Conservation (phyloP, 2,888 invertebrate species). For the Drosophila phalerata region DNA sequence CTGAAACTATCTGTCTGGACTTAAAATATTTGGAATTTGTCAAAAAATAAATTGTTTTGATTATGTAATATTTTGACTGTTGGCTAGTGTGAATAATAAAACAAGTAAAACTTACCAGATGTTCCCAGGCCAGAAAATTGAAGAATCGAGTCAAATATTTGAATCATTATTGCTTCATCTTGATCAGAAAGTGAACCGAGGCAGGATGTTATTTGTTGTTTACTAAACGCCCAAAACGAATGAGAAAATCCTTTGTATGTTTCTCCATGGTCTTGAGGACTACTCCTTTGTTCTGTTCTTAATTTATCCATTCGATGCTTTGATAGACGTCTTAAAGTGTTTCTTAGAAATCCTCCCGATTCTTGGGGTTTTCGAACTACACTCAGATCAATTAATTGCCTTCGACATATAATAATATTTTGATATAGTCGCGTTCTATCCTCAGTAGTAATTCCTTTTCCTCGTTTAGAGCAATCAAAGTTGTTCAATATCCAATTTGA, state of each 20-base stretch:
- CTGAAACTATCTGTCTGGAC: no score
- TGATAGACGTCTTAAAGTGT: slow-evolving; percentile 94
- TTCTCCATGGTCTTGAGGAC: slow-evolving; percentile 90
- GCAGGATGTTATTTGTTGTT: slow-evolving; percentile 92
- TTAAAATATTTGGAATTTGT: no score
- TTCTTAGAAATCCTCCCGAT: slow-evolving; percentile 94
- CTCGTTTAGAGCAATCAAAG: slow-evolving; percentile 88
- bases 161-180: slow-evolving; percentile 94
- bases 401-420: slow-evolving; percentile 93
- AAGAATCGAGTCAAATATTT: slow-evolving; percentile 95
- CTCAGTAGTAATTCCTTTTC: slow-evolving; percentile 92
- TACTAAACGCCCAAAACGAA: slow-evolving; percentile 96
- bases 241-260: slow-evolving; percentile 95
- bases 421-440: slow-evolving; percentile 95
- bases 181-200: slow-evolving; percentile 93
- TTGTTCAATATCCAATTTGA: slow-evolving; percentile 93
- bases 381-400: slow-evolving; percentile 93
- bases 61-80: no score
- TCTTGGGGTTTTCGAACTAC: slow-evolving; percentile 93
- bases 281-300: slow-evolving; percentile 88
- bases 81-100: neutral
- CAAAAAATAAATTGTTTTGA: no score
- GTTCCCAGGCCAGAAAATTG: slow-evolving; percentile 94
- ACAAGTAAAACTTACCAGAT: slow-evolving; percentile 85
- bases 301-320: slow-evolving; percentile 93